Evolutionary conservation across 1,140 invertebrate genomes (phyloP).

Genomic region (Scaptomyza montana): DNA sequence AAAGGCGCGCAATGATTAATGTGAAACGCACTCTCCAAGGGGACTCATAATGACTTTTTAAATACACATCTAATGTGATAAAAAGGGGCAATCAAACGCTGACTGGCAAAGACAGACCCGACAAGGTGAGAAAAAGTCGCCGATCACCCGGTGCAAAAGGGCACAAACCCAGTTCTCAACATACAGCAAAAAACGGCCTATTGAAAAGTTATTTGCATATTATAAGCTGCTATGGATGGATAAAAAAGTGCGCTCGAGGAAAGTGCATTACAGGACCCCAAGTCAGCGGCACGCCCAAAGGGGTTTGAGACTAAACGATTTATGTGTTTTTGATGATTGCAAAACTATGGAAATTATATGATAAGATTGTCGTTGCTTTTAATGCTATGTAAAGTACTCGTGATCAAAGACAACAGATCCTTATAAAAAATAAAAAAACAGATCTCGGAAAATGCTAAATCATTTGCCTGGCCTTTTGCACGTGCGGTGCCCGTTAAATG

Average conservation of each 20-base stretch:
- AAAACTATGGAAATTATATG: conserved; percentile 54
- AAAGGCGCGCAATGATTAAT: conserved; percentile 41
- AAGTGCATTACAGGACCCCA: conserved; percentile 62
- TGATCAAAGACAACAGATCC: conserved; percentile 55
- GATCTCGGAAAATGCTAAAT: conserved; percentile 41
- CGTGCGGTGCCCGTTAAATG: conserved; percentile 47
- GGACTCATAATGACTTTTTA: conserved; percentile 77
- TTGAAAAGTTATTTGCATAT: conserved; percentile 81
- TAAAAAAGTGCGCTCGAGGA: conserved; percentile 32
- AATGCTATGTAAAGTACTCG: conserved; percentile 72
- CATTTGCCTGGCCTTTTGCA: conserved; percentile 57
- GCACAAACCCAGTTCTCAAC: not conserved
- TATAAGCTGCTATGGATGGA: conserved; percentile 55
- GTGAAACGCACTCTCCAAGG: conserved; percentile 37
- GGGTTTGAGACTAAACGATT: conserved; percentile 51
- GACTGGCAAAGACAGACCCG: conserved; percentile 30
- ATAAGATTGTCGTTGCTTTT: conserved; percentile 50
- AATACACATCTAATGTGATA: conserved; percentile 76
- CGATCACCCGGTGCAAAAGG: conserved; percentile 18
- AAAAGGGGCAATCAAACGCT: conserved; percentile 65
- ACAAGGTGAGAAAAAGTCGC: conserved; percentile 39
- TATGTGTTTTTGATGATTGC: conserved; percentile 71
- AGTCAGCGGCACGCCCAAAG: conserved; percentile 29
- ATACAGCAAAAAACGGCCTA: conserved; percentile 48
- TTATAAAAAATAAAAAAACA: not conserved